phyloP scores from a whole-genome alignment of 2,113 vertebrate species.

The Axis porcinus region DNA sequence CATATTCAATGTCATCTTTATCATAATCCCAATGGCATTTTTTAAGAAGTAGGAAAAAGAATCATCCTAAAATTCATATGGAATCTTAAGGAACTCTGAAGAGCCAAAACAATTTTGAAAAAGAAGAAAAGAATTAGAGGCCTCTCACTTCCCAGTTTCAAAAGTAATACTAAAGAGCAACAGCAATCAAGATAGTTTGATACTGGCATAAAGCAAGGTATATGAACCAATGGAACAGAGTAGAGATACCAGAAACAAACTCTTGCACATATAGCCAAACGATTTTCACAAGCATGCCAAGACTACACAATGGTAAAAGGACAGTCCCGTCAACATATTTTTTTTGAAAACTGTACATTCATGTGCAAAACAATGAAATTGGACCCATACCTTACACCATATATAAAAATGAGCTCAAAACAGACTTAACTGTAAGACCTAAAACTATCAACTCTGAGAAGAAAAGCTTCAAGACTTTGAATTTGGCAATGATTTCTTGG shows the following conservation, averaged over 20 bases:
- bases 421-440: not conserved
- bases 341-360: not conserved
- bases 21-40: not conserved
- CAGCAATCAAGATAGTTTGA: not conserved
- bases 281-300: not conserved
- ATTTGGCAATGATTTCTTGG: not conserved
- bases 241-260: not conserved
- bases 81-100: not conserved
- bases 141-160: not conserved
- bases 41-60: not conserved
- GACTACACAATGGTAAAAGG: not conserved
- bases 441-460: not conserved
- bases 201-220: not conserved
- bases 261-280: not conserved
- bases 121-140: not conserved
- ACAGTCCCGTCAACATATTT: not conserved
- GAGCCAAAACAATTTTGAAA: not conserved
- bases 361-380: not conserved
- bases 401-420: not conserved
- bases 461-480: not conserved
- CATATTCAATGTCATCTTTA: not conserved
- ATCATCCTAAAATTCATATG: not conserved
- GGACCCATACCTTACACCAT: not conserved
- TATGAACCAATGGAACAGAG: not conserved
- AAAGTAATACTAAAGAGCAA: not conserved